A percentile compares a stretch with the other conserved stretches of the same genome.
phyloP scores from a whole-genome alignment of 2,797 vertebrate species.

The Tokudaia tokunoshimensis region DNA sequence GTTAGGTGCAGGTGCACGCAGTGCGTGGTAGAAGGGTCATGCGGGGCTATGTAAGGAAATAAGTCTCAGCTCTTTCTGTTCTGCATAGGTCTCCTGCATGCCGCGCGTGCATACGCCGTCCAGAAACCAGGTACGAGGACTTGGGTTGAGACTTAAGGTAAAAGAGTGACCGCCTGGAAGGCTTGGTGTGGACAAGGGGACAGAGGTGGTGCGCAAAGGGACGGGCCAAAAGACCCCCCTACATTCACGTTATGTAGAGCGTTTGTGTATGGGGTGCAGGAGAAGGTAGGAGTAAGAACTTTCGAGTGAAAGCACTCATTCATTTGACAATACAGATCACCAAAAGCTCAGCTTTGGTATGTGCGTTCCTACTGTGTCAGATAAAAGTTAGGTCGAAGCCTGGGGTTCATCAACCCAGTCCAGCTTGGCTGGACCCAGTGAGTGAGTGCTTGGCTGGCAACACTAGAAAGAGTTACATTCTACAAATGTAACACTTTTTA shows the following conservation, averaged over 20 bases:
- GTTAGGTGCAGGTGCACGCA: background rate
- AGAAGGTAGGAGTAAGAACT: background rate
- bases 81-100: constrained; percentile 84
- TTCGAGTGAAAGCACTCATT: background rate
- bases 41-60: background rate
- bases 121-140: constrained; percentile 88
- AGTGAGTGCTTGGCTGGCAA: background rate
- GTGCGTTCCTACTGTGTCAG: background rate
- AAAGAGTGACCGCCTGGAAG: background rate
- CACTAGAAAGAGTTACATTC: background rate
- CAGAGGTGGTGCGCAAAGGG: background rate
- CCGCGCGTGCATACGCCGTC: constrained; percentile 90
- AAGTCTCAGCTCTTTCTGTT: background rate
- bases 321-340: background rate
- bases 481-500: background rate
- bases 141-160: background rate
- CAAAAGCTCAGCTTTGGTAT: background rate
- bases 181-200: background rate
- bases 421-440: background rate
- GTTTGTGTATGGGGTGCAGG: background rate
- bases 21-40: background rate
- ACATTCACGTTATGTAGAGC: background rate
- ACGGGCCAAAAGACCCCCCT: background rate
- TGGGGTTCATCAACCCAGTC: background rate
- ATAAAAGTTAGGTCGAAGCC: background rate